Evolutionary conservation across 35 echinoderm and acorn worm genomes (phyloP), one percentile per base, ranked within the genome.

Genomic region (Holothuria glaberrima): DNA sequence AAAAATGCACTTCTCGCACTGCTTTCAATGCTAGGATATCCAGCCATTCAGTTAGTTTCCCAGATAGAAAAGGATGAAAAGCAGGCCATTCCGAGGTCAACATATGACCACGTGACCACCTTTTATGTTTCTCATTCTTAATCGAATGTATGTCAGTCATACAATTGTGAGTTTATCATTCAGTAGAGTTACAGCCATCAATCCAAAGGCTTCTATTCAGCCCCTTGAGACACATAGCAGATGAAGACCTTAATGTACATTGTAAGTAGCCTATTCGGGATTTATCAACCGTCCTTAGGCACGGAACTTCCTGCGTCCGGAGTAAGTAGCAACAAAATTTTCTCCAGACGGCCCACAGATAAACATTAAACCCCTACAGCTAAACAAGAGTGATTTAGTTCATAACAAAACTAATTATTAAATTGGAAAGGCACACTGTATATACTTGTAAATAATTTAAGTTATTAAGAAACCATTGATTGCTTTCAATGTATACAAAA

Each of bases 21-120:
- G 28, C 17, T 75, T 75, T 75, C 71, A 75, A 75, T 36, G 33
- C 30, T 41, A 73, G 70, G 29, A 75, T 31, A n/a, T 36, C 20
- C 20, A 22, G 10, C 32, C 28, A 75, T 75, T 41, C 32, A 38
- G 44, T 41, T 41, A 41, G 36, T n/a, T 16, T 30, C 19, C 21
- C 20, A 12, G 71, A 75, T 44, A 34, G 30, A 44, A 12, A 38
- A 38, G 13, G 50, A 54, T 9, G 50, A 54, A 54, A 9, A 54
- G 50, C 50, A 2, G 12, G 50, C 18, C 71, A n/a, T 38, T 1
- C 2, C 71, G 71, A 75, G 71, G 71, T 75, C 71, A 41, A n/a
- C 22, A 75, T 32, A 35, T 35, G 0, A 32, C 22, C 34, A 75
- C 31, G 34, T 41, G 33, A 30, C 7, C 12, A 69, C 10, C 25